These are phyloP conservation scores for Siniperca undulata DNA, from an alignment of 2,797 vertebrate species.

Conservation along the genomic window DNA sequence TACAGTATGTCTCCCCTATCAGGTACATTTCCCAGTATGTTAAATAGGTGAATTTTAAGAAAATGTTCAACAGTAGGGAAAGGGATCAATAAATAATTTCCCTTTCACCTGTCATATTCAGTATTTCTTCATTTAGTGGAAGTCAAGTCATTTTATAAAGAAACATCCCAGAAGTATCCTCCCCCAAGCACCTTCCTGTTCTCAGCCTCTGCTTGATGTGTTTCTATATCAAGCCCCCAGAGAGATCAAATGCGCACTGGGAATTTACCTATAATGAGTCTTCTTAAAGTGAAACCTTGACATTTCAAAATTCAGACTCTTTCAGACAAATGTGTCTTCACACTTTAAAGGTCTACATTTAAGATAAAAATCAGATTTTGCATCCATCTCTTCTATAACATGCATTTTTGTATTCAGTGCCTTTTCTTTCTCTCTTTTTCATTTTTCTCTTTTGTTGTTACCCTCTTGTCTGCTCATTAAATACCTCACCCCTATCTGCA, in stretches of 20 bases:
- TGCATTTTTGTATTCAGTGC: background rate
- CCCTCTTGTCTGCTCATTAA: slow-evolving; percentile 17
- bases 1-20: background rate
- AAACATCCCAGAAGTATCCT: slow-evolving; percentile 6
- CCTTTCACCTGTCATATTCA: background rate
- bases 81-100: background rate
- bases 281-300: slow-evolving; percentile 17
- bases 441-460: slow-evolving; percentile 6
- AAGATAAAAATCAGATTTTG: background rate
- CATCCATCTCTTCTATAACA: slow-evolving; percentile 3
- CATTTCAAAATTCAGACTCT: slow-evolving; percentile 32
- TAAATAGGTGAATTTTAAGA: background rate
- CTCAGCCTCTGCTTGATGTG: slow-evolving; percentile 24
- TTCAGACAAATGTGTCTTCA: background rate
- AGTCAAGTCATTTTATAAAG: background rate
- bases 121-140: slow-evolving; percentile 9
- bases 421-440: background rate
- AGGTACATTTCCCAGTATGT: background rate
- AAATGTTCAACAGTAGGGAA: background rate
- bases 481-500: background rate
- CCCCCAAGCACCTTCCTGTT: slow-evolving; percentile 7
- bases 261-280: slow-evolving; percentile 7
- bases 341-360: slow-evolving; percentile 12
- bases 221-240: slow-evolving; percentile 20
- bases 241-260: slow-evolving; percentile 21